Conservation (phyloP, 2,888 invertebrate genomes). For the Cosmia trapezina region DNA sequence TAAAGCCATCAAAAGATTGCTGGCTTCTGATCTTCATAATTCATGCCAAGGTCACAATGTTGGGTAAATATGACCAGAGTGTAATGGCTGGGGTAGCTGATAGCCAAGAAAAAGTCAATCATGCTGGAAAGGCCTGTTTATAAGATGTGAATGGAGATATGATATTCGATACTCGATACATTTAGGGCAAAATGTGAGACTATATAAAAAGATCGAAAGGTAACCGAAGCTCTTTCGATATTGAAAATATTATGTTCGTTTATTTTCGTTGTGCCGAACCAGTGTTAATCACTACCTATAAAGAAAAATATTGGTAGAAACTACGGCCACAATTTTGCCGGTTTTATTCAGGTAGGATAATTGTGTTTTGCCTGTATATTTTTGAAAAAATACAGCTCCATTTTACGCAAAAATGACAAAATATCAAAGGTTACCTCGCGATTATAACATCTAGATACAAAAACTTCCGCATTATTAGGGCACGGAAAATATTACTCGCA, state of each 20-base stretch:
- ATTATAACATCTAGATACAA: constrained; percentile 16
- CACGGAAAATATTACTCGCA: constrained; percentile 39
- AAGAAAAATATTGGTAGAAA: constrained; percentile 21
- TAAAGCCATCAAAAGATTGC: constrained; percentile 28
- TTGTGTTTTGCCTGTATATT: background rate
- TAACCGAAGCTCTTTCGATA: constrained; percentile 33
- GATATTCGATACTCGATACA: constrained; percentile 43
- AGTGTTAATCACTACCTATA: constrained; percentile 33
- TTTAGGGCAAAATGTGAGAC: constrained; percentile 38
- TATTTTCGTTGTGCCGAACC: constrained; percentile 28
- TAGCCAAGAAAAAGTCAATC: constrained; percentile 46
- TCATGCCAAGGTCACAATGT: constrained; percentile 35
- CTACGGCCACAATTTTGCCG: constrained; percentile 4
- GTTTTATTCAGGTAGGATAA: constrained; percentile 16
- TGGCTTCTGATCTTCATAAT: constrained; percentile 43
- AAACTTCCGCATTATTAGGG: constrained; percentile 23
- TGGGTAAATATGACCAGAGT: constrained; percentile 26
- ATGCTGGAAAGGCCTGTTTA: constrained; percentile 28
- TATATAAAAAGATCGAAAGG: constrained; percentile 41
- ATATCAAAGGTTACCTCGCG: constrained; percentile 15
- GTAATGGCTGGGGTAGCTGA: constrained; percentile 19
- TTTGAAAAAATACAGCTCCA: constrained; percentile 10
- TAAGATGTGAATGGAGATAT: constrained; percentile 47
- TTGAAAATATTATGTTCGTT: constrained; percentile 41
- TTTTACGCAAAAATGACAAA: background rate